phyloP scores from a whole-genome alignment of 2,888 invertebrate genomes.

The Odontomyia ornata region DNA sequence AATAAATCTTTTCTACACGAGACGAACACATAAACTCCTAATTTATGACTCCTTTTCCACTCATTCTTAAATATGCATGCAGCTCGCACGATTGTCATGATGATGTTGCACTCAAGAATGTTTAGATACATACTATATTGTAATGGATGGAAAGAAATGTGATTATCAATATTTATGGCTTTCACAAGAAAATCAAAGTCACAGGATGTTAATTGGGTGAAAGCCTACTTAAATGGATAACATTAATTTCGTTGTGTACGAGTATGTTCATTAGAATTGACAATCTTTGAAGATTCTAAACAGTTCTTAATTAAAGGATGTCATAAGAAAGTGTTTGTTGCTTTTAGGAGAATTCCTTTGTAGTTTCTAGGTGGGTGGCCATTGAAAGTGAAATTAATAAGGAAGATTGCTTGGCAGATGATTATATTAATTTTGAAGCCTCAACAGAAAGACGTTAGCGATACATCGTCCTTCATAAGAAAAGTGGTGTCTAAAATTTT shows the following conservation, averaged over 20 bases:
- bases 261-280: background rate
- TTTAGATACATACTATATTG: no score
- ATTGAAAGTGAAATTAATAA: no score
- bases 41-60: slow-evolving; percentile 45
- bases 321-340: background rate
- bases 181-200: slow-evolving; percentile 35
- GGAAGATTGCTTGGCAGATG: no score
- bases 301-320: slow-evolving; percentile 32
- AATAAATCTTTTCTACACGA: slow-evolving; percentile 52
- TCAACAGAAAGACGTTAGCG: no score
- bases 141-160: background rate
- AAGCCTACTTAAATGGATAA: slow-evolving; percentile 9
- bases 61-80: background rate
- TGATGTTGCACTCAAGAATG: slow-evolving; percentile 6
- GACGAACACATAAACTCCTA: slow-evolving; percentile 18
- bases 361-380: slow-evolving; percentile 17
- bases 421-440: no score
- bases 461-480: no score
- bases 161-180: slow-evolving; percentile 45
- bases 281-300: slow-evolving; percentile 17
- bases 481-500: no score
- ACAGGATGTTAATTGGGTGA: slow-evolving; percentile 36
- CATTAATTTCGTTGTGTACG: slow-evolving; percentile 19
- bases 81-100: background rate
- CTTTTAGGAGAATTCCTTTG: background rate